These are phyloP conservation scores for Sebastes steindachneri DNA, from an alignment of 2,797 vertebrate genomes.

Conservation along the genomic window DNA sequence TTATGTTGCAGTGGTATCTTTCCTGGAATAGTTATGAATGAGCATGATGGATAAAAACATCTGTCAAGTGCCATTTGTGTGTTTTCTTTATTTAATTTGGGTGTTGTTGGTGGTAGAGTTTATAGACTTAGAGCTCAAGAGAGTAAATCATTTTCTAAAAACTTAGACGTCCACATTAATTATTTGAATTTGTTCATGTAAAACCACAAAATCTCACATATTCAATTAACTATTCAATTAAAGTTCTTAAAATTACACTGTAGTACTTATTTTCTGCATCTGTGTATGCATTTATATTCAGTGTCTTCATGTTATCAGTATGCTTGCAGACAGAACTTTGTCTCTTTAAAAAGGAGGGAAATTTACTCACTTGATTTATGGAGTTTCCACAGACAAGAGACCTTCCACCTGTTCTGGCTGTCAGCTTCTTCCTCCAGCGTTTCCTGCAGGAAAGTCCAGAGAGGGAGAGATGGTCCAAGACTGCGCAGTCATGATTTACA, in stretches of 20 bases:
- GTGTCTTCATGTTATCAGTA: neutral
- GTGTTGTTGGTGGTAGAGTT: neutral
- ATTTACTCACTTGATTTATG: neutral
- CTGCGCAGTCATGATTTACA: neutral
- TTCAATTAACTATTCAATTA: neutral
- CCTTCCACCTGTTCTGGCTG: conserved; percentile 8
- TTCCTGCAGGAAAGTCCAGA: neutral
- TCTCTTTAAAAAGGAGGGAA: neutral
- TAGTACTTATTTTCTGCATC: neutral
- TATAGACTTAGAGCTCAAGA: neutral
- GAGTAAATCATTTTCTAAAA: neutral
- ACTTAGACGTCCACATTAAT: neutral
- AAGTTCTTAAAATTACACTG: neutral
- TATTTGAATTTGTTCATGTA: neutral
- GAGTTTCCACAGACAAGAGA: neutral
- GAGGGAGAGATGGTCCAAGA: conserved; percentile 3
- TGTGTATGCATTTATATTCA: neutral
- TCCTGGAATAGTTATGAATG: neutral
- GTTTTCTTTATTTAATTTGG: neutral
- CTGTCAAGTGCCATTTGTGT: neutral
- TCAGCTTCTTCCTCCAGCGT: conserved; percentile 7
- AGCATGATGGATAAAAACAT: neutral
- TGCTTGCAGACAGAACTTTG: neutral
- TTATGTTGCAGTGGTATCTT: neutral
- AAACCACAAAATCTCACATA: neutral